Evolutionary conservation across 2,888 invertebrate species (phyloP).

Genomic region (Dicyrtoma fusca): DNA sequence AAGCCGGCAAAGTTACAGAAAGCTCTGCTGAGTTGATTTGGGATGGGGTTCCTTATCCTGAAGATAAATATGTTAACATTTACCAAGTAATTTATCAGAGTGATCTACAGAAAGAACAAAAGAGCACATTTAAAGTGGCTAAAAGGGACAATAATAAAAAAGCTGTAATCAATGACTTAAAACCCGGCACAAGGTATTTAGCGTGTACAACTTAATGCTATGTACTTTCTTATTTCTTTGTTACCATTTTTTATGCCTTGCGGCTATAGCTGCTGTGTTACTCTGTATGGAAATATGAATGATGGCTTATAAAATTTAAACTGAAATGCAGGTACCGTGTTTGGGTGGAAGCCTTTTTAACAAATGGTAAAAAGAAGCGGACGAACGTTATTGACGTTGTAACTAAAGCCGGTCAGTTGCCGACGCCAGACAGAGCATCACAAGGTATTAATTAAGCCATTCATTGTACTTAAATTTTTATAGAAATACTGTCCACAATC

Average conservation of each 20-base stretch:
- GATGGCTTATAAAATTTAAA: too few relatives aligned
- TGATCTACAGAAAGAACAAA: conserved; percentile 71
- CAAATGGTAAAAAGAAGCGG: conserved; percentile 86
- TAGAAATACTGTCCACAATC: too few relatives aligned
- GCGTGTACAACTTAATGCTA: too few relatives aligned
- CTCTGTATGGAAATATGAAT: too few relatives aligned
- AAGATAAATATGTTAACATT: conserved; percentile 87
- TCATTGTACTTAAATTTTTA: too few relatives aligned
- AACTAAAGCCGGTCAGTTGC: conserved; percentile 72
- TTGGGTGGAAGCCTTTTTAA: conserved; percentile 86
- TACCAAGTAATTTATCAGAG: conserved; percentile 82
- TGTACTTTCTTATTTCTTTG: too few relatives aligned
- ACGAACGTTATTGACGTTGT: conserved; percentile 86
- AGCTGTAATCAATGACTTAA: conserved; percentile 70
- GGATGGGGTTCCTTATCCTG: conserved; percentile 84
- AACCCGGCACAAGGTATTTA: conserved; percentile 71
- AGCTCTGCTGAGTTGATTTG: conserved; percentile 78
- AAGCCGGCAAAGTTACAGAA: conserved; percentile 74
- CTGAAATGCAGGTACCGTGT: conserved; percentile 72
- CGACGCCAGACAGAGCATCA: conserved; percentile 61
- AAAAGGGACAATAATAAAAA: conserved; percentile 72
- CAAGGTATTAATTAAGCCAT: too few relatives aligned
- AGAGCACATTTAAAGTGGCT: conserved; percentile 74
- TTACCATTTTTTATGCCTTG: conserved; percentile 21
- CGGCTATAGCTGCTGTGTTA: background rate